These are phyloP conservation scores for Macaca nemestrina DNA, from an alignment of 2,113 vertebrate species.

Conservation along the genomic window DNA sequence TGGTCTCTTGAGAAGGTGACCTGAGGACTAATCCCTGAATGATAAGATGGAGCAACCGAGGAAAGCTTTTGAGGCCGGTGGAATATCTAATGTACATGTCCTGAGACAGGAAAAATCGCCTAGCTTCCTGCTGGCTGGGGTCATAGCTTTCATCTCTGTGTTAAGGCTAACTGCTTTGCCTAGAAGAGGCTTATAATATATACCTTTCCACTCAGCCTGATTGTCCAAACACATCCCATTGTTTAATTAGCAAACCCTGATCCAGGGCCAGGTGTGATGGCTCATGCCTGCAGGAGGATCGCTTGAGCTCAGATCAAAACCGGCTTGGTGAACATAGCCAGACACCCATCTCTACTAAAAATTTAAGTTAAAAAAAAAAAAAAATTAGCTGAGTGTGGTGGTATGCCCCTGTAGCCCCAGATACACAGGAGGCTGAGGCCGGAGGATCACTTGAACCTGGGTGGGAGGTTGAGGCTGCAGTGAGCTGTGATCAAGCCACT, in stretches of 20 bases:
- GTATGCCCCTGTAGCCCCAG: no score
- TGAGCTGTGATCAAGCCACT: no score
- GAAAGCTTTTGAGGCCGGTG: not conserved
- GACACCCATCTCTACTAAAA: no score
- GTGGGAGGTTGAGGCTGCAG: no score
- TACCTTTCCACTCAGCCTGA: not conserved
- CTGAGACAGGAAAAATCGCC: not conserved
- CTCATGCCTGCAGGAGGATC: no score
- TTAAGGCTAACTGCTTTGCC: not conserved
- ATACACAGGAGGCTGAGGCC: no score
- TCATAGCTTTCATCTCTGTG: not conserved
- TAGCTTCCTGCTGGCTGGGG: not conserved
- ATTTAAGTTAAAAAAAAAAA: no score
- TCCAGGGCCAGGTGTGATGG: no score
- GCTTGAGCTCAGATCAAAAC: no score
- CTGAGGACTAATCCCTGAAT: not conserved
- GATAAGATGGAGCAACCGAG: not conserved
- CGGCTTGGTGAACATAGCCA: no score
- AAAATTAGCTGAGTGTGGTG: no score
- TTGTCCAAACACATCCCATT: not conserved
- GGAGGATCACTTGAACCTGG: no score
- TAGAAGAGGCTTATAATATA: not conserved
- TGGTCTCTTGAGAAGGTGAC: not conserved
- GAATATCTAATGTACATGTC: not conserved
- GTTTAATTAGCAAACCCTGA: conserved; percentile 8